Base-by-base conservation (phyloP, 2,113 vertebrate genomes). In the Caretta caretta region DNA sequence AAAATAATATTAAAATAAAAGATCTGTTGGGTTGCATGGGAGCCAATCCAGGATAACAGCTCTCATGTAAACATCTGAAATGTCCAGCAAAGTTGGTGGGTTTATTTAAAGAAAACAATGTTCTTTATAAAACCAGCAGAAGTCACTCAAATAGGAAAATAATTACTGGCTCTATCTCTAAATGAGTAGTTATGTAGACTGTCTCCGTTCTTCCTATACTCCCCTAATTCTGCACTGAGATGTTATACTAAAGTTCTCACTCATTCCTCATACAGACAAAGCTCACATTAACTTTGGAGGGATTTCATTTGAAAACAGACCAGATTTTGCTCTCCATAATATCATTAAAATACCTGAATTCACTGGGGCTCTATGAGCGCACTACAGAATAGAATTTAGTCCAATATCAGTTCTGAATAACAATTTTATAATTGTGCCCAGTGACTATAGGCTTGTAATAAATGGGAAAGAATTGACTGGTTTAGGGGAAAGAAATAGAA, bases 21-120 rank as follows among this genome's bases (percentile, higher is more conserved):
- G 65, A 72, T 72, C 65, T 31, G 25, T 78, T 90, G 75, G 65
- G 35, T 84, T 10, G 42, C 88, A 92, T 24, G 82, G 81, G 31
- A 50, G 50, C 91, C 87, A 96, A 84, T 83, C 65, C 72, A 83
- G 92, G 88, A 46, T 51, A 84, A 12, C 29, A 94, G 72, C 65
- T 91, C 53, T 91, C 86, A 49, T 16, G 93, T 59, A 59, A 22
- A 72, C 9, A 27, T 72, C 89, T 78, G 85, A 48, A 10, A 79
- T 86, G 84, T 91, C 8, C 86, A 91, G 42, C 42, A 95, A 42
- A 92, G 87, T 4, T 0, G 0, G 16, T 50, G 29, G 8, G 24
- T 80, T 65, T 38, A 93, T 88, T 89, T 91, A 92, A 97, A 72
- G n/a, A 72, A 72, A 38, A 22, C 19, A 38, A 86, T 50, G 62